Evolutionary conservation across 1,140 invertebrate genomes (phyloP).

Genomic region (Samia ricini): DNA sequence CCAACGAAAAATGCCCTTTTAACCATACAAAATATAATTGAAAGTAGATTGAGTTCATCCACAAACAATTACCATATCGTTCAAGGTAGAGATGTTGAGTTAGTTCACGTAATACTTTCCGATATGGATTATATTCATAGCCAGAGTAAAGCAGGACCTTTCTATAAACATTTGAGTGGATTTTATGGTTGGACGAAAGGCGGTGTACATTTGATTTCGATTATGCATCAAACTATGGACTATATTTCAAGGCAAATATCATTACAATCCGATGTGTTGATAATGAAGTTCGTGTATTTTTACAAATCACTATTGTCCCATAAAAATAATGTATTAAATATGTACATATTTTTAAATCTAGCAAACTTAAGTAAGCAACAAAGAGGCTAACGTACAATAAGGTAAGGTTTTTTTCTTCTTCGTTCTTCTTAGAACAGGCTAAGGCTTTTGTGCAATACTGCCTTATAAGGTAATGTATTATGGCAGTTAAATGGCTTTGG

Average conservation of each 20-base stretch:
- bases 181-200: slow-evolving; percentile 34
- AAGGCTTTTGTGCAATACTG: too few species aligned
- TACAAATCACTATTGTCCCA: slow-evolving; percentile 46
- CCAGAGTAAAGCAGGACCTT: slow-evolving; percentile 29
- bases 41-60: slow-evolving; percentile 30
- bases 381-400: too few species aligned
- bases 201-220: slow-evolving; percentile 23
- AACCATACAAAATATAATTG: slow-evolving; percentile 36
- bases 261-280: slow-evolving; percentile 23
- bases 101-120: slow-evolving; percentile 51
- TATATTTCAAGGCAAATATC: slow-evolving; percentile 34
- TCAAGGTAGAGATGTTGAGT: slow-evolving; percentile 33
- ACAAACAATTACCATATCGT: slow-evolving; percentile 21
- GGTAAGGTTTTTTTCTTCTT: too few species aligned
- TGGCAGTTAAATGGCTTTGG: too few species aligned
- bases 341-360: not conserved
- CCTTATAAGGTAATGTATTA: too few species aligned
- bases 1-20: slow-evolving; percentile 38
- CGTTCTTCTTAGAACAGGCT: too few species aligned
- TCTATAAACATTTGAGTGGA: slow-evolving; percentile 35
- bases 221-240: slow-evolving; percentile 26
- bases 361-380: too few species aligned
- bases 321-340: slow-evolving; percentile 16
- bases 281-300: slow-evolving; percentile 52
- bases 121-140: slow-evolving; percentile 55